Evolutionary conservation across 2,113 vertebrate genomes (phyloP).

Genomic region (Petaurus breviceps): DNA sequence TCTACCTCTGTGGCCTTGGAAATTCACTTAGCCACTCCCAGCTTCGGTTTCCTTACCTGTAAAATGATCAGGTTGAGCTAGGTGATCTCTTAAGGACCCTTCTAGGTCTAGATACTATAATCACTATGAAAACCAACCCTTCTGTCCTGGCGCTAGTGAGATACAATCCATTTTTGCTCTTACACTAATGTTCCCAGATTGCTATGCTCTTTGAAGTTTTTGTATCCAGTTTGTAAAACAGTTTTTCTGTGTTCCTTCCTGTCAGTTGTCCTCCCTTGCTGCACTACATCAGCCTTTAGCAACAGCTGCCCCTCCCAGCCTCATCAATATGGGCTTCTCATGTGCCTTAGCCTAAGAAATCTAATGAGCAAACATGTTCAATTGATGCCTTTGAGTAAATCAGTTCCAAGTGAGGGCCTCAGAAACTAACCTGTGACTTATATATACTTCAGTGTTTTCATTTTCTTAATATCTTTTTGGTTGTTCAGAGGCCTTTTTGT

Average conservation of each 20-base stretch:
- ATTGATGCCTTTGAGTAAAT: neutral
- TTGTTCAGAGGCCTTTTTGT: constrained; percentile 1
- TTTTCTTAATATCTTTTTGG: neutral
- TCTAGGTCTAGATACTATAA: neutral
- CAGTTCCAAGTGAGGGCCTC: neutral
- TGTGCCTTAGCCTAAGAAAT: constrained; percentile 17
- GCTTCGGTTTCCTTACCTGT: neutral
- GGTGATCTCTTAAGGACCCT: neutral
- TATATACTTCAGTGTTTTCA: neutral
- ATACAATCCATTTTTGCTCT: neutral
- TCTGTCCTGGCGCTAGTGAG: neutral
- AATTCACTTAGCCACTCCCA: neutral
- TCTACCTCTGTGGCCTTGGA: neutral
- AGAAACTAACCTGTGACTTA: neutral
- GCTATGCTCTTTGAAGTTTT: neutral
- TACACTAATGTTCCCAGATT: neutral
- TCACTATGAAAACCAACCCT: neutral
- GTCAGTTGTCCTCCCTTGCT: neutral
- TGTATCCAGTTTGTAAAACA: neutral
- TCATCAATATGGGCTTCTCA: neutral
- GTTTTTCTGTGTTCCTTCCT: neutral
- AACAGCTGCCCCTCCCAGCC: neutral
- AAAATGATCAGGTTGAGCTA: neutral
- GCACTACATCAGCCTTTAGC: neutral
- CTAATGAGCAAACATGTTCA: constrained; percentile 19